Evolutionary conservation across 2,797 vertebrate species (phyloP).

Genomic region (Anniella stebbinsi): DNA sequence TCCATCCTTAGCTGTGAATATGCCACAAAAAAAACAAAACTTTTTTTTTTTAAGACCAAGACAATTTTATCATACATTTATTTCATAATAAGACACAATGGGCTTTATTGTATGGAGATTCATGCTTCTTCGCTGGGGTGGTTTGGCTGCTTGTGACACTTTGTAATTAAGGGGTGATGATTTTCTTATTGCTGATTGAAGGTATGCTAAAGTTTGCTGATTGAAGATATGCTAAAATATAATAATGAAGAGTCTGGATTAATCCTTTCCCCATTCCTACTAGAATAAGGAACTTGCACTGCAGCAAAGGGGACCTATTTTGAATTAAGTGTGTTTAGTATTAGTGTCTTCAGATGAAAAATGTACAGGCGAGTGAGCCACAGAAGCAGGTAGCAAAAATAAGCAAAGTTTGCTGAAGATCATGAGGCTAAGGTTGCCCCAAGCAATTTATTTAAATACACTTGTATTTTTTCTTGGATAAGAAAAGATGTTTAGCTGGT

Average conservation of each 20-base stretch:
- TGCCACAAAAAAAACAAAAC: too few species aligned
- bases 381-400: neutral
- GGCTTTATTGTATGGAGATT: neutral
- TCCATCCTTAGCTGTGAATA: neutral
- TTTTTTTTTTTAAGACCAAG: neutral
- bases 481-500: slow-evolving; percentile 4
- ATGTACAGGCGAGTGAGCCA: neutral
- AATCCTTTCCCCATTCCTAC: neutral
- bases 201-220: neutral
- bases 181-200: neutral
- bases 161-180: neutral
- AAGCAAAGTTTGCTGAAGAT: neutral
- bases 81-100: neutral
- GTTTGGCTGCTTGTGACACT: neutral
- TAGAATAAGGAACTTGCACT: neutral
- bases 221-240: neutral
- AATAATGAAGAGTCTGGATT: neutral
- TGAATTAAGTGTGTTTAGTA: neutral
- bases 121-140: neutral
- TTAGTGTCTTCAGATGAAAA: neutral
- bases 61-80: neutral
- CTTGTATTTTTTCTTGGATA: neutral
- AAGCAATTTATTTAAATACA: slow-evolving; percentile 5
- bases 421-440: neutral
- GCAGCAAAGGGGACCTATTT: neutral